Evolutionary conservation across 2,113 vertebrate species (phyloP).

Genomic region (Neomonachus schauinslandi): DNA sequence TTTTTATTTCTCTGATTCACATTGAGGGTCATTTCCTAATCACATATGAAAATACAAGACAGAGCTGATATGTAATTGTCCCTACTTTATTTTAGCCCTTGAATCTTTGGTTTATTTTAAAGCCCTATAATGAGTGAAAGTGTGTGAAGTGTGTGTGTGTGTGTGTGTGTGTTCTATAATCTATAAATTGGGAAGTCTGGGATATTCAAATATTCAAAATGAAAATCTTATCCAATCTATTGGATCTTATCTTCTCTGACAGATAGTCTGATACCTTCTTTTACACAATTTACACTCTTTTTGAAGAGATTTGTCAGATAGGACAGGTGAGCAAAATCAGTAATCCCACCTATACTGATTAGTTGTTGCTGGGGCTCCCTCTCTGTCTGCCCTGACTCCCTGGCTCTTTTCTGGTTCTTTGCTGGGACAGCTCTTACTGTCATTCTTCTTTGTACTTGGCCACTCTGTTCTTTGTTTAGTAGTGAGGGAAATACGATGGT

Average conservation of each 20-base stretch:
- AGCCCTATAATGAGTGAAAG: neutral
- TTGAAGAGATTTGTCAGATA: neutral
- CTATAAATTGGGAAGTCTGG: neutral
- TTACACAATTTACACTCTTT: neutral
- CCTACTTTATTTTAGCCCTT: neutral
- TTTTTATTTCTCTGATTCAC: neutral
- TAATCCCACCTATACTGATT: neutral
- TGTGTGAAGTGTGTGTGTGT: neutral
- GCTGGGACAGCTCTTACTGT: neutral
- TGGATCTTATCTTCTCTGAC: neutral
- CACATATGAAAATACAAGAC: neutral
- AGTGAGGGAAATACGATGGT: neutral
- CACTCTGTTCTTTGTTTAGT: neutral
- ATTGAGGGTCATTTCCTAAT: neutral
- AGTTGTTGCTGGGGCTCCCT: neutral
- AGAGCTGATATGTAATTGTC: neutral
- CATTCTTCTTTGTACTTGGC: neutral
- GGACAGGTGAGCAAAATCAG: neutral
- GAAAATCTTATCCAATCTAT: neutral
- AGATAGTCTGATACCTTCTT: neutral
- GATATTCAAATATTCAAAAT: neutral
- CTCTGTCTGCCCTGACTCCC: neutral
- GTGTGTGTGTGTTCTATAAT: neutral
- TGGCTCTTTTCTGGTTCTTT: neutral
- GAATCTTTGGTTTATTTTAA: neutral